Base-by-base conservation (phyloP, 2,888 invertebrate species). In the Spodoptera littoralis region DNA sequence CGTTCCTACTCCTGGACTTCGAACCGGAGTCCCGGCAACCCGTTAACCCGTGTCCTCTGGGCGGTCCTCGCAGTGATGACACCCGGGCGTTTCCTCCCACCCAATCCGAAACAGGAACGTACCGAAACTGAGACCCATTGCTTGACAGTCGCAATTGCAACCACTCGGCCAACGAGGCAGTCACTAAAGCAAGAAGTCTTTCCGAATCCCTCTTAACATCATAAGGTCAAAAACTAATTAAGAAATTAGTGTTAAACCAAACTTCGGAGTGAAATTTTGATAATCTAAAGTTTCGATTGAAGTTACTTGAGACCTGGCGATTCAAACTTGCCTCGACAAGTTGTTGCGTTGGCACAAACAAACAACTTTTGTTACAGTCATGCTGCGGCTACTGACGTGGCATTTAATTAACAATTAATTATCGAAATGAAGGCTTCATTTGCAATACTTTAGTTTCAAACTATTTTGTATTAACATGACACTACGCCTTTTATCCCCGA, bases 251-350 rank as follows among this genome's bases (percentile, higher is more conserved):
- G 6, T 41, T 53, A 18, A 3, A 52, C 36, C 24, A 8, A 2
- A 47, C 13, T 3, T 47, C 11, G 6, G 24, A 36, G 24, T 13
- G 13, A 36, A 54, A 27, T 47, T 5, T 11, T 27, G 41, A 43
- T 3, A 13, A 47, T 18, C 11, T 8, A 12, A 62, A 77, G 51
- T 70, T 64, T 58, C 69, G 62, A 63, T 74, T 63, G 51, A 74
- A 55, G 12, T 11, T 24, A 44, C 53, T 51, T 18, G 76, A 27
- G 48, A 50, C 59, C 60, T 55, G 52, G 53, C 41, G 60, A 76
- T 67, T 59, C 61, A 43, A 66, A 70, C 41, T 70, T 73, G 36
- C 22, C 42, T 11, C 42, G 60, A 49, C 56, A 66, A 66, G 22
- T 60, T 48, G 12, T 48, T 41, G 52, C 22, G n/a, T 62, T 44